Percentiles rank a stretch among this genome's conserved stretches.
Evolutionary conservation across 30 jellyfish, hydroid and myxozoan species (phyloP).

Genomic region (Turritopsis rubra): DNA sequence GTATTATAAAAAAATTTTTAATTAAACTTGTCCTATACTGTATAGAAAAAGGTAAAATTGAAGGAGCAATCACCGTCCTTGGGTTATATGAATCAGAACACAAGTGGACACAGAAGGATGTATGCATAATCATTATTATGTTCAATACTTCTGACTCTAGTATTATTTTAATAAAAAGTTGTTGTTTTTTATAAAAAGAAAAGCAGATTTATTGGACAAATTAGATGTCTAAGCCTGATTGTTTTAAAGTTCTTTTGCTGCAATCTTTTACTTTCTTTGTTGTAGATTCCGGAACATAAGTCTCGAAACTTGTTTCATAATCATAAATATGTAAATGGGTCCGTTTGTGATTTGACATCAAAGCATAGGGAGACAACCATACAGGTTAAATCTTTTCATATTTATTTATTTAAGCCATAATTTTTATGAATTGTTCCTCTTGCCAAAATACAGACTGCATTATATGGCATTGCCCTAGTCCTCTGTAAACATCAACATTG

Average conservation of each 20-base stretch:
- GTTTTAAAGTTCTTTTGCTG: no score
- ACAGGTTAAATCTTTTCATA: conserved; percentile 37
- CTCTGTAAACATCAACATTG: no score
- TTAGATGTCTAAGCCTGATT: no score
- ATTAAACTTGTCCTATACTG: not conserved
- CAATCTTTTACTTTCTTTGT: not conserved
- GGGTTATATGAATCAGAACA: conserved; percentile 80
- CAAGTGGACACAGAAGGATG: conserved; percentile 50
- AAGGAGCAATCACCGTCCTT: conserved; percentile 41
- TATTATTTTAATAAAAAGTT: no score
- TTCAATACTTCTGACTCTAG: no score
- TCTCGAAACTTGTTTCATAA: conserved; percentile 37
- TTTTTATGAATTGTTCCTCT: not conserved
- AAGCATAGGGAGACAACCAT: conserved; percentile 52
- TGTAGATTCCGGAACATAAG: conserved; percentile 27
- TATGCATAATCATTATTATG: not conserved
- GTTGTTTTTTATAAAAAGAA: no score
- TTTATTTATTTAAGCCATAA: conserved; percentile 1
- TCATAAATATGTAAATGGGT: conserved; percentile 69
- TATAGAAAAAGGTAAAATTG: conserved; percentile 13
- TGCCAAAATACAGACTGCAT: not conserved
- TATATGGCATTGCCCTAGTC: no score
- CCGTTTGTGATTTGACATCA: conserved; percentile 75
- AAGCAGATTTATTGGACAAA: no score
- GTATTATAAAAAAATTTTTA: no score